These are phyloP conservation scores for Geophilus truncorum DNA, from an alignment of 2,888 invertebrate species.

Conservation along the genomic window DNA sequence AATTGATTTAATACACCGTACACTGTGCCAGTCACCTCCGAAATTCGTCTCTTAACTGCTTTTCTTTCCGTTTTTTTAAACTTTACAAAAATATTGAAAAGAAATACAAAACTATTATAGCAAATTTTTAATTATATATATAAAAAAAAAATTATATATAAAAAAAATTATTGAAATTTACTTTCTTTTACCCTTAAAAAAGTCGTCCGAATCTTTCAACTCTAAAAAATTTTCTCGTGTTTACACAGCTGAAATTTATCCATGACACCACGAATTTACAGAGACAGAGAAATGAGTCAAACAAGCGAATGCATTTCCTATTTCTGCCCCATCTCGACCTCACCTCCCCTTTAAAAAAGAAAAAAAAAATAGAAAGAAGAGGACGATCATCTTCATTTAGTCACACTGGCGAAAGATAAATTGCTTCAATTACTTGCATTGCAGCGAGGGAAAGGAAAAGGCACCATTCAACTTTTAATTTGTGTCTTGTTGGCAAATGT, in stretches of 20 bases:
- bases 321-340: no score
- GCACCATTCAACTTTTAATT: background rate
- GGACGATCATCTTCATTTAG: background rate
- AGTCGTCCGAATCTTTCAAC: background rate
- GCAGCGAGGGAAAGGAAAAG: background rate
- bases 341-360: no score
- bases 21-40: background rate
- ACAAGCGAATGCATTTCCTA: background rate
- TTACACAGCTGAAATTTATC: conserved; percentile 10
- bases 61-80: no score
- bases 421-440: conserved; percentile 5
- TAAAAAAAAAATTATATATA: background rate
- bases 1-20: background rate
- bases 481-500: conserved; percentile 5
- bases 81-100: no score
- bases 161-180: background rate
- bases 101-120: no score
- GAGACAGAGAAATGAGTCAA: background rate
- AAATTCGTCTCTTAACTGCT: no score
- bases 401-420: conserved; percentile 10
- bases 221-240: background rate
- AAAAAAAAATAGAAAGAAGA: background rate
- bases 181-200: no score
- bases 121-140: background rate
- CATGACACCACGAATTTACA: background rate